phyloP scores from a whole-genome alignment of 2,888 invertebrate genomes.

The Odontocolon sp. region DNA sequence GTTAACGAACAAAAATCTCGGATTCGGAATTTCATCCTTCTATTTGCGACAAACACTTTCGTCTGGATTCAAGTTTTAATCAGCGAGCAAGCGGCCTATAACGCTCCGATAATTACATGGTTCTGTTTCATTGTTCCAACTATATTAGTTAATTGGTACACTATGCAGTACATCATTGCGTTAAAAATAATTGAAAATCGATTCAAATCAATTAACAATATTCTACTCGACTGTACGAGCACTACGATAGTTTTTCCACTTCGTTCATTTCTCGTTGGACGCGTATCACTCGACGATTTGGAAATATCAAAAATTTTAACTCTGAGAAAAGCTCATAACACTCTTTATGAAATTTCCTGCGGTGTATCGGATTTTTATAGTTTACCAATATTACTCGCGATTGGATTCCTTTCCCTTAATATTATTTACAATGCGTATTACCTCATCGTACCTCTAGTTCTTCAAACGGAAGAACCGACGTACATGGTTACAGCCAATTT shows the following conservation, averaged over 20 bases:
- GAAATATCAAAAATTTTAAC: constrained; percentile 15
- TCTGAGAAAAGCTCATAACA: constrained; percentile 23
- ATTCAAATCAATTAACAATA: constrained; percentile 29
- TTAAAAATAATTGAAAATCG: constrained; percentile 31
- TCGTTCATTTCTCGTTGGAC: neutral
- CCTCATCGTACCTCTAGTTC: constrained; percentile 15
- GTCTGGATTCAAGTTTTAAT: constrained; percentile 1
- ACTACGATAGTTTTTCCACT: constrained; percentile 3
- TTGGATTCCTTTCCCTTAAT: neutral
- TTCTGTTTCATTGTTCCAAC: constrained; percentile 38
- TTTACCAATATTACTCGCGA: constrained; percentile 18
- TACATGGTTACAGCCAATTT: neutral
- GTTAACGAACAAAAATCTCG: neutral
- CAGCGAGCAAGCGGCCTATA: neutral
- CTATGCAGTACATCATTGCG: constrained; percentile 39
- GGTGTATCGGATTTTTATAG: constrained; percentile 45
- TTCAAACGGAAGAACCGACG: neutral
- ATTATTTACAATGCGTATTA: constrained; percentile 35
- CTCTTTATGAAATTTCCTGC: constrained; percentile 36
- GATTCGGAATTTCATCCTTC: neutral
- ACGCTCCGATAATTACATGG: neutral
- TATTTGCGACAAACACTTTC: neutral
- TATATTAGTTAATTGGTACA: constrained; percentile 16
- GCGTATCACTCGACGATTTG: neutral
- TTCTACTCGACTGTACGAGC: neutral